Base-by-base conservation (phyloP, 2,113 vertebrate species). In the Festucalex cinctus region DNA sequence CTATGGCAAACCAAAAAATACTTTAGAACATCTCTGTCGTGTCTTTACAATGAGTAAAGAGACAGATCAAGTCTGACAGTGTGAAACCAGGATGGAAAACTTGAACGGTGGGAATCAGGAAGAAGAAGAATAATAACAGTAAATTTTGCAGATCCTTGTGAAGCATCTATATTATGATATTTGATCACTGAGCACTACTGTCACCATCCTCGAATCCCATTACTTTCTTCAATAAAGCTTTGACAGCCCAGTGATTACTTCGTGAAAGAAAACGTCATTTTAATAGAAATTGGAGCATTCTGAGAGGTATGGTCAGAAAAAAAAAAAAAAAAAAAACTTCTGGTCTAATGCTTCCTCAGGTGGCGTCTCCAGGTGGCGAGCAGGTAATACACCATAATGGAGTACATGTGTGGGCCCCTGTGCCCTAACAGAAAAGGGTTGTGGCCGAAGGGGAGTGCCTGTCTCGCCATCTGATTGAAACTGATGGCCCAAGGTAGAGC, bases 381-480 rank as follows among this genome's bases (percentile, higher is more conserved):
- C 83, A 78, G 79, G 84, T 88, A 90, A 88, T 85, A 71, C 82
- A 28, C 60, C 5, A 68, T 91, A 90, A 91, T 90, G 70, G 71
- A 83, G 72, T 81, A 90, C 90, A 91, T 62, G 87, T 86, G 84
- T 78, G 83, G 81, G 62, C 48, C 66, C 67, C 37, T 43, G 73
- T 70, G 76, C 73, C 76, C 82, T 88, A 90, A 91, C 89, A 82
- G 78, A 88, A 80, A 84, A 59, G 69, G 86, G 83, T 87, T 79
- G 72, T 61, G 59, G 65, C 68, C 79, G 69, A 59, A 78, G 73
- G 73, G 86, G 74, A 72, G 71, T 56, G 82, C 70, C 86, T 90
- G 88, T 88, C 88, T 78, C 65, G 81, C 80, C 41, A 74, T 86
- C 76, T 88, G 89, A 91, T 90, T 89, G 85, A 84, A 92, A 92